These are phyloP conservation scores for Oxyruncus cristatus DNA, from an alignment of 2,113 vertebrate species.

Conservation along the genomic window DNA sequence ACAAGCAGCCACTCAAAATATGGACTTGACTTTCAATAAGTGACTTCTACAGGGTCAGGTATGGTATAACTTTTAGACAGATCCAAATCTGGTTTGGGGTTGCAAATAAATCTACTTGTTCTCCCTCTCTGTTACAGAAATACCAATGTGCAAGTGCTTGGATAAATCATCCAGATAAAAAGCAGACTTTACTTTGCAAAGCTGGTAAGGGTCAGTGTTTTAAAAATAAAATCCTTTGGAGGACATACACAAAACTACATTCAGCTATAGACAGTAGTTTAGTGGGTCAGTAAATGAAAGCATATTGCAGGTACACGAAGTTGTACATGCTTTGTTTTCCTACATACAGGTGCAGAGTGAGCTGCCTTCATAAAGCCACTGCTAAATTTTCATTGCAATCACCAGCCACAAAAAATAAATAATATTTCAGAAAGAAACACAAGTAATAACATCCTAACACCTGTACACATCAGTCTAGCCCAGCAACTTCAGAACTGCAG, in stretches of 20 bases:
- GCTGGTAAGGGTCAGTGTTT: neutral
- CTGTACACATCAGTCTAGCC: neutral
- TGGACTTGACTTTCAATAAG: neutral
- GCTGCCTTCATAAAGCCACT: neutral
- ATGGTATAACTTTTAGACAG: neutral
- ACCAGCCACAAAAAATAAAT: neutral
- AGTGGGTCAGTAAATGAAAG: neutral
- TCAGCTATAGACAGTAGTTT: neutral
- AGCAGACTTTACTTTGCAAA: neutral
- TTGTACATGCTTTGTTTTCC: rapidly evolving
- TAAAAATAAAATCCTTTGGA: neutral
- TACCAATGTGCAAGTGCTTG: neutral
- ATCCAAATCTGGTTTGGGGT: neutral
- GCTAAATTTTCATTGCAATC: neutral
- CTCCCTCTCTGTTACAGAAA: neutral
- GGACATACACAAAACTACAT: neutral
- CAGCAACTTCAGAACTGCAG: neutral
- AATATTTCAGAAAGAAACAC: neutral
- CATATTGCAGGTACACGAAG: neutral
- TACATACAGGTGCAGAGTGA: neutral
- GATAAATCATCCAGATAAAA: neutral
- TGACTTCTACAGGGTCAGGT: neutral
- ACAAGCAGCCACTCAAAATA: neutral
- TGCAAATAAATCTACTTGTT: neutral
- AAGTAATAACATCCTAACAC: neutral